Percentiles rank a stretch among this genome's conserved stretches.
Evolutionary conservation across 1,140 invertebrate species (phyloP).

Genomic region (Drosophila pseudoobscura): DNA sequence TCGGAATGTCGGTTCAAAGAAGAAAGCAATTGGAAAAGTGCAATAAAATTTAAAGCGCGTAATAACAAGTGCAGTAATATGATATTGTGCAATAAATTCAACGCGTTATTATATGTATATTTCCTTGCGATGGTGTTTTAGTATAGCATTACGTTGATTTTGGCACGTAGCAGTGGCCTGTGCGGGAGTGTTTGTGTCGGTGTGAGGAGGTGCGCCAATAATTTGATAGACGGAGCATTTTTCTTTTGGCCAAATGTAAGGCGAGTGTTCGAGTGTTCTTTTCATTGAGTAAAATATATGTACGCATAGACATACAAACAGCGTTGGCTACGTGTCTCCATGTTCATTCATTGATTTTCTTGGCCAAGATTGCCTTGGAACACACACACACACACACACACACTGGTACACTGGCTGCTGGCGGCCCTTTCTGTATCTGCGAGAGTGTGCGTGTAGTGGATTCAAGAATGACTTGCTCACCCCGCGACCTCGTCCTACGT

Average conservation of each 20-base stretch:
- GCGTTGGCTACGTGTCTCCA: slow-evolving; percentile 37
- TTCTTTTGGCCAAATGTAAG: slow-evolving; percentile 24
- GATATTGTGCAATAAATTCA: slow-evolving; percentile 23
- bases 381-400: not conserved
- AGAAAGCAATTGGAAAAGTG: slow-evolving; percentile 1
- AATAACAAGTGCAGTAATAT: slow-evolving; percentile 32
- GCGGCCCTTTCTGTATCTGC: not conserved
- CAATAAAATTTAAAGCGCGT: slow-evolving; percentile 38
- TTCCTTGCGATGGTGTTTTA: slow-evolving; percentile 3
- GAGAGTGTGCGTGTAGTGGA: slow-evolving; percentile 32
- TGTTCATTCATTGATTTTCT: slow-evolving; percentile 66
- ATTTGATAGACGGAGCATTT: slow-evolving; percentile 9
- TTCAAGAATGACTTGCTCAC: slow-evolving; percentile 29
- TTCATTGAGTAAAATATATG: slow-evolving; percentile 55
- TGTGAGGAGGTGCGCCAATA: slow-evolving; percentile 23
- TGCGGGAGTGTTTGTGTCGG: slow-evolving; percentile 9
- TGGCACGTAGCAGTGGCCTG: slow-evolving; percentile 40
- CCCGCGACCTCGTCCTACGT: slow-evolving; percentile 20
- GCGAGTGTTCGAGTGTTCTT: slow-evolving; percentile 2
- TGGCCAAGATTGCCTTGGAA: slow-evolving; percentile 39
- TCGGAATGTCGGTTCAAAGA: slow-evolving; percentile 3
- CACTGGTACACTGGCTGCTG: not conserved
- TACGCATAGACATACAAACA: slow-evolving; percentile 19
- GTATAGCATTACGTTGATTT: slow-evolving; percentile 48
- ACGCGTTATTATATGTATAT: slow-evolving; percentile 13